Percentiles rank a stretch among this genome's conserved stretches.
phyloP scores from a whole-genome alignment of 2,797 vertebrate species.

The Buceros bicornis region DNA sequence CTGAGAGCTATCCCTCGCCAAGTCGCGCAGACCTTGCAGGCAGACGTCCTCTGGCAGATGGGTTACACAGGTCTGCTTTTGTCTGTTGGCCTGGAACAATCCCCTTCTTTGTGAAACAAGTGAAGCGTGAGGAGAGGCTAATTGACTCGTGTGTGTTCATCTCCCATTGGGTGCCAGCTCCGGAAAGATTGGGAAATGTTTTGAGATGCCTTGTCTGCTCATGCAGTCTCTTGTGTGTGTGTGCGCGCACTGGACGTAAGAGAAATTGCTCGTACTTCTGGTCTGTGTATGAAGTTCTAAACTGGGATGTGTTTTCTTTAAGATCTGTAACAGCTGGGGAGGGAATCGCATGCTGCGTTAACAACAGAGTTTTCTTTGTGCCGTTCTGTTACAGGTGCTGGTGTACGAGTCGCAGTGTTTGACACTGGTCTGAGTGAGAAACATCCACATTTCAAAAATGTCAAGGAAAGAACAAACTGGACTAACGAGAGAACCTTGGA shows the following conservation, averaged over 20 bases:
- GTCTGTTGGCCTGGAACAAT: background rate
- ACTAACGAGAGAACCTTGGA: slow-evolving; percentile 99
- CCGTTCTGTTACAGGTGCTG: slow-evolving; percentile 83
- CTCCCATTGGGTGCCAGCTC: background rate
- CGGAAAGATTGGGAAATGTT: background rate
- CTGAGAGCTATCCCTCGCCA: slow-evolving; percentile 96
- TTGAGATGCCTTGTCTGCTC: background rate
- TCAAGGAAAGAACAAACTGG: slow-evolving; percentile 99
- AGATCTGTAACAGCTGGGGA: background rate
- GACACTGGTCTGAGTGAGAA: slow-evolving; percentile 98
- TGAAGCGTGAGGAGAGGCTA: background rate
- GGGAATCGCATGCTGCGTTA: background rate
- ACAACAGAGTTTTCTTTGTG: background rate
- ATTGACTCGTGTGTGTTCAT: background rate
- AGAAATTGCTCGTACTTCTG: background rate
- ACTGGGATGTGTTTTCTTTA: background rate
- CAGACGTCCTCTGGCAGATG: slow-evolving; percentile 98
- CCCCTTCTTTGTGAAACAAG: background rate
- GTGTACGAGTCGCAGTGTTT: slow-evolving; percentile 97
- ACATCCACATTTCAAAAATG: slow-evolving; percentile 98
- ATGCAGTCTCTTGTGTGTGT: background rate
- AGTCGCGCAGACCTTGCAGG: slow-evolving; percentile 97
- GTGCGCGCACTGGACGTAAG: background rate
- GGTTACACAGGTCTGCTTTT: slow-evolving; percentile 90
- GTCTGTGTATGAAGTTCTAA: background rate